phyloP scores from a whole-genome alignment of 2,797 vertebrate species.

The Myotis pilosus region DNA sequence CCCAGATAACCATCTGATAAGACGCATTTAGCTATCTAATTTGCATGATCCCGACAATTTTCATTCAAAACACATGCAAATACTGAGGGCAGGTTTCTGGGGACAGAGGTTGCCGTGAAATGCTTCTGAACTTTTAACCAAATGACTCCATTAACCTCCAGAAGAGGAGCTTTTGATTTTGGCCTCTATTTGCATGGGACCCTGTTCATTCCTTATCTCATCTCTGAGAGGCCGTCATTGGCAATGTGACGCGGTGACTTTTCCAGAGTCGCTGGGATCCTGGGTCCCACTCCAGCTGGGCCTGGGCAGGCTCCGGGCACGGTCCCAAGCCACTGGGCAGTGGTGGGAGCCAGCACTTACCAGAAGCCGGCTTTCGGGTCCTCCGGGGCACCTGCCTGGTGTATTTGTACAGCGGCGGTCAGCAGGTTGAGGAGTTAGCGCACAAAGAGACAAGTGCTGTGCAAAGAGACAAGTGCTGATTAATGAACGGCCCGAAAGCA shows the following conservation, averaged over 20 bases:
- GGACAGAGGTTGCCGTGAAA: slow-evolving; percentile 77
- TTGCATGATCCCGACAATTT: slow-evolving; percentile 84
- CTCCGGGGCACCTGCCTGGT: not conserved
- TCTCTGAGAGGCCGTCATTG: not conserved
- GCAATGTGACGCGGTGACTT: not conserved
- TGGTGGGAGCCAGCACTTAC: not conserved
- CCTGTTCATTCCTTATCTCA: slow-evolving; percentile 18
- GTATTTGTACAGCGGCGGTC: slow-evolving; percentile 38
- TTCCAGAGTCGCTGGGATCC: not conserved
- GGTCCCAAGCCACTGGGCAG: not conserved
- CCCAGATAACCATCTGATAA: slow-evolving; percentile 80
- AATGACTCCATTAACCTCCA: slow-evolving; percentile 77
- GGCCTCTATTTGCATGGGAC: slow-evolving; percentile 78
- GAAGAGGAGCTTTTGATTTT: slow-evolving; percentile 75
- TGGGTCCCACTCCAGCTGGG: not conserved
- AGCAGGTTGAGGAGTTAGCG: not conserved
- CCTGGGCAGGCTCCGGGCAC: not conserved
- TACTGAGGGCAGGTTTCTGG: slow-evolving; percentile 78
- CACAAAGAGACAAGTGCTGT: not conserved
- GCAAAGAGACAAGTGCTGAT: slow-evolving; percentile 13
- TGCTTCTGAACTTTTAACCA: slow-evolving; percentile 81
- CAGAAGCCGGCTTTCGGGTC: not conserved
- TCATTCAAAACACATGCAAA: slow-evolving; percentile 87
- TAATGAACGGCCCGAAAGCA: not conserved
- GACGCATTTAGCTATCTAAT: slow-evolving; percentile 78